Evolutionary conservation across 2,113 vertebrate genomes (phyloP).

Genomic region (Trematocara macrostoma): DNA sequence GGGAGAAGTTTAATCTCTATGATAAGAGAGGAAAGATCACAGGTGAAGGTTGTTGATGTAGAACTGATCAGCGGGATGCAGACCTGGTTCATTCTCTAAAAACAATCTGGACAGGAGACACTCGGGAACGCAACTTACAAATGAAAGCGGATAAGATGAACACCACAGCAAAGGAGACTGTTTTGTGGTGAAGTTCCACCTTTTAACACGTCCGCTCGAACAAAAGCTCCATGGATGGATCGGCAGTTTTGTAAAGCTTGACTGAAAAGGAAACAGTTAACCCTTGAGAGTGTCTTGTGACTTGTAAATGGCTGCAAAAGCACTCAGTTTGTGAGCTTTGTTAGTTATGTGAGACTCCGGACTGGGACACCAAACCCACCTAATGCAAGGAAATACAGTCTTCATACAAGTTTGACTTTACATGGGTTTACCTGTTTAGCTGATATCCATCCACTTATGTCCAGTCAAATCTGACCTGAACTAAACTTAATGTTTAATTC

Average conservation of each 20-base stretch:
- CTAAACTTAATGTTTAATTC: rapidly evolving
- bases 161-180: neutral
- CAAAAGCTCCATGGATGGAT: neutral
- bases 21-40: constrained; percentile 38
- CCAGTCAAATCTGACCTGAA: neutral
- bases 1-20: constrained; percentile 48
- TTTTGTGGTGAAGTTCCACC: neutral
- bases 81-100: neutral
- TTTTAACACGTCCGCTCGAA: neutral
- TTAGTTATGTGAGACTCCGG: rapidly evolving
- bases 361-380: neutral
- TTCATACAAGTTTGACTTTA: neutral
- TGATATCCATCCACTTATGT: neutral
- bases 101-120: constrained; percentile 12
- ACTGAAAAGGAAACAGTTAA: neutral
- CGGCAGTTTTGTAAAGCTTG: neutral
- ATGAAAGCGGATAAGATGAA: neutral
- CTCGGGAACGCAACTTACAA: neutral
- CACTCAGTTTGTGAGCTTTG: rapidly evolving
- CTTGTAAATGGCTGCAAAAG: neutral
- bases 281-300: neutral
- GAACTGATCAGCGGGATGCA: constrained; percentile 17
- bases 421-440: neutral
- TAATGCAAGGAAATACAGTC: neutral
- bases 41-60: constrained; percentile 47